phyloP scores from a whole-genome alignment of 2,888 invertebrate genomes.

The Horisme vitalbata region DNA sequence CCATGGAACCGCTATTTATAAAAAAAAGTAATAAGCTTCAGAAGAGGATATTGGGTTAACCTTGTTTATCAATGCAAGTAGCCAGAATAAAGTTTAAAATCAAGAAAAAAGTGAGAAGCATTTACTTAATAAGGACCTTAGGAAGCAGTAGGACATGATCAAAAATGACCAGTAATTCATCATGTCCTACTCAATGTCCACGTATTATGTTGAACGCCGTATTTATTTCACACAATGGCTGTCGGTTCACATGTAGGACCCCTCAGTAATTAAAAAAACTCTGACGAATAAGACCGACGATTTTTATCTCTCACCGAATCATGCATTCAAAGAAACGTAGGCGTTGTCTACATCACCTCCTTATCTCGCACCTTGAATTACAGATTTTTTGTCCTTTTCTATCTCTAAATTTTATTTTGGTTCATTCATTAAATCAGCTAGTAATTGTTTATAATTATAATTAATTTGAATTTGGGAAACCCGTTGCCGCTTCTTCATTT shows the following conservation, averaged over 20 bases:
- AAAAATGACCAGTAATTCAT: too few species aligned
- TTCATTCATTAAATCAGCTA: conserved; percentile 70
- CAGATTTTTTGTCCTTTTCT: conserved; percentile 53
- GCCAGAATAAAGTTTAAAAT: too few species aligned
- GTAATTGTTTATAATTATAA: conserved; percentile 80
- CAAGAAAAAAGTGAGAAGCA: too few species aligned
- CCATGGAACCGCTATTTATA: too few species aligned
- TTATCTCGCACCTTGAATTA: conserved; percentile 49
- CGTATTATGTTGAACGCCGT: conserved; percentile 58
- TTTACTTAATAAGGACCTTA: too few species aligned
- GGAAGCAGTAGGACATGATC: too few species aligned
- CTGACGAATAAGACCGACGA: conserved; percentile 81
- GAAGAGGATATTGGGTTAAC: too few species aligned
- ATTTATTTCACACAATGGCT: conserved; percentile 76
- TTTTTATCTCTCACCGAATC: conserved; percentile 81
- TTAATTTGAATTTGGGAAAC: conserved; percentile 70
- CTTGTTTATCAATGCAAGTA: too few species aligned
- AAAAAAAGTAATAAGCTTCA: too few species aligned
- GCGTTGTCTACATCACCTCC: conserved; percentile 68
- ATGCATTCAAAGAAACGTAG: conserved; percentile 74
- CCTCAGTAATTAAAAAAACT: conserved; percentile 80
- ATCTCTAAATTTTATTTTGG: conserved; percentile 52
- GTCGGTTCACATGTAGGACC: conserved; percentile 75
- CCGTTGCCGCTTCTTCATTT: conserved; percentile 60
- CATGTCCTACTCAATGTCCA: conserved; percentile 61